phyloP scores from a whole-genome alignment of 1,140 invertebrate genomes.

The Brachionus sp. region DNA sequence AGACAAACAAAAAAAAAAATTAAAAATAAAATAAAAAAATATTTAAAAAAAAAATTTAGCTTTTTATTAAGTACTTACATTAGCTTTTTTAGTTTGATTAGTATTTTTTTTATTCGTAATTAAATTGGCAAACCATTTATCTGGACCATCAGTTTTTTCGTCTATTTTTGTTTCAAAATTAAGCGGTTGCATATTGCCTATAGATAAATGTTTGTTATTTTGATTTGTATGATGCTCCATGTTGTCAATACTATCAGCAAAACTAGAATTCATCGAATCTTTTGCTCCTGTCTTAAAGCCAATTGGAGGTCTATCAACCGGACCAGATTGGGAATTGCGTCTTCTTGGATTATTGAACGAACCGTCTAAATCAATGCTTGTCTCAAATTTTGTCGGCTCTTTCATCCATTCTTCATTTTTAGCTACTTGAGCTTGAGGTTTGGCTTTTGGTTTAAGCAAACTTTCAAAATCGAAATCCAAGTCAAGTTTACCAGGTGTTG shows the following conservation, averaged over 20 bases:
- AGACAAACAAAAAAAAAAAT: background rate
- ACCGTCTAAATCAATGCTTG: background rate
- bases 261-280: slow-evolving; percentile 45
- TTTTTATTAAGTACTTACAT: background rate
- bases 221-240: slow-evolving; percentile 7
- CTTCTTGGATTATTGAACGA: background rate
- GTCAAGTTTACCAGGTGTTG: background rate
- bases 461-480: slow-evolving; percentile 15
- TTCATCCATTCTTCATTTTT: slow-evolving; percentile 27
- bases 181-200: background rate
- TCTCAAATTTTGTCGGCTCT: background rate
- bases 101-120: background rate
- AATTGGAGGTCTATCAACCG: background rate
- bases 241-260: slow-evolving; percentile 37
- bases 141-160: background rate
- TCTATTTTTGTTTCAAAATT: slow-evolving; percentile 8
- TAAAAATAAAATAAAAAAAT: too few relatives aligned
- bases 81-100: background rate
- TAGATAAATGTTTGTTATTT: background rate
- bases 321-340: background rate
- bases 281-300: background rate
- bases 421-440: too few relatives aligned
- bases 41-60: too few relatives aligned
- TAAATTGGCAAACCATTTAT: slow-evolving; percentile 14
- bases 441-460: background rate